Base-by-base conservation (phyloP, 2,797 vertebrate species). In the Pangasius sanitwongsei region DNA sequence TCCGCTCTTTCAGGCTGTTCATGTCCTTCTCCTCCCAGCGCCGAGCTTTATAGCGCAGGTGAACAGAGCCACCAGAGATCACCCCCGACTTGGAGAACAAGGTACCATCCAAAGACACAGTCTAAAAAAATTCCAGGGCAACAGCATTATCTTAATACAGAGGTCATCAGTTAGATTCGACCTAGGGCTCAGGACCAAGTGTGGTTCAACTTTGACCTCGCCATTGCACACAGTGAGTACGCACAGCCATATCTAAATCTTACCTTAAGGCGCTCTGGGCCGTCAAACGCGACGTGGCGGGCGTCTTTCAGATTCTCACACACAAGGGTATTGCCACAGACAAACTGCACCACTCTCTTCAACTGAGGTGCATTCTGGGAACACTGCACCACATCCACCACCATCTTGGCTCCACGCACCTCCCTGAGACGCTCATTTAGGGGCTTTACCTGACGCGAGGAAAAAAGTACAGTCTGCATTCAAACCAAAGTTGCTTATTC, bases 1-100 rank as follows among this genome's bases (percentile, higher is more conserved):
- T 97, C 91, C 72, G 95, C 86, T 97, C 97, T 91, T 95, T 98
- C 90, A 99, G 94, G 75, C 89, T 92, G 74, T 67, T 95, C 0
- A 99, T 88, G n/a, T 97, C 97, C 91, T 98, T 98, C 48, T 98
- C 97, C 50, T 99, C 97, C 99, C 99, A 99, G 92, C 92, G 94
- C 72, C 93, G 96, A 88, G 98, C 98, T 95, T 97, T 99, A 91
- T 89, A 93, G 90, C 95, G 96, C 92, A 99, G 95, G 91, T 98
- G 94, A 91, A 95, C 96, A 87, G 98, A 97, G 31, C 99, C 99
- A 92, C 99, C 98, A 65, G 98, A 99, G 90, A 99, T 98, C 85
- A 97, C 96, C 18, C 99, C 99, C 16, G 98, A 99, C 92, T 97
- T 98, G 78, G 96, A 92, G 94, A 99, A 99, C 86, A 99, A 93